phyloP scores from a whole-genome alignment of 2,113 vertebrate genomes.

The Anthoscopus minutus region DNA sequence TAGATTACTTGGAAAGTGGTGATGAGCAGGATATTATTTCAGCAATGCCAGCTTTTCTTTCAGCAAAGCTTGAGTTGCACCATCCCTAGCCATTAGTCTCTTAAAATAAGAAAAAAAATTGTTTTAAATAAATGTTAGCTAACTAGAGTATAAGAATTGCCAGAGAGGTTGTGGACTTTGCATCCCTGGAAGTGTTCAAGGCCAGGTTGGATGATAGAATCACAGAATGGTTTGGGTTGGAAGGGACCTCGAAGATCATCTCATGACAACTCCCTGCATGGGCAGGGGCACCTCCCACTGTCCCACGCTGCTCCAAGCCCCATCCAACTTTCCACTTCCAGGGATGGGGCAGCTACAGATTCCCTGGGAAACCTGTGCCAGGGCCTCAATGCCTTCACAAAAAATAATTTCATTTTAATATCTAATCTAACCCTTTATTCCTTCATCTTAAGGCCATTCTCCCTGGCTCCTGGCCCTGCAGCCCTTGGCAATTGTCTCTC shows the following conservation, averaged over 20 bases:
- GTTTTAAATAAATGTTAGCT: background rate
- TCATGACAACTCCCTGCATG: background rate
- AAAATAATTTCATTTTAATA: background rate
- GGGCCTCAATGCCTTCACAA: fast-evolving
- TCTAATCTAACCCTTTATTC: background rate
- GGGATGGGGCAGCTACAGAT: background rate
- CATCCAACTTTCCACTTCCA: background rate
- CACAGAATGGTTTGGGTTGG: background rate
- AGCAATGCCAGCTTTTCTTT: background rate
- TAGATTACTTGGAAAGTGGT: background rate
- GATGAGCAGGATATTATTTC: background rate
- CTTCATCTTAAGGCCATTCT: background rate
- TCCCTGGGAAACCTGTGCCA: background rate
- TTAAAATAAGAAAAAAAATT: background rate
- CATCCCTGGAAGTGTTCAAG: background rate
- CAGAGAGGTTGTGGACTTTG: fast-evolving
- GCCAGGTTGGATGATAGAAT: fast-evolving
- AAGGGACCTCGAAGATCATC: background rate
- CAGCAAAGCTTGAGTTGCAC: background rate
- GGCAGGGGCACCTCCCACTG: background rate
- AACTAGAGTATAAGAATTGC: background rate
- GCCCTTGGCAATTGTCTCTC: background rate
- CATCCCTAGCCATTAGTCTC: background rate
- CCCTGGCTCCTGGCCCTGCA: background rate
- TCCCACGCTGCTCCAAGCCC: background rate